Evolutionary conservation across 2,888 invertebrate species (phyloP).

Genomic region (Sarcophaga carnaria): DNA sequence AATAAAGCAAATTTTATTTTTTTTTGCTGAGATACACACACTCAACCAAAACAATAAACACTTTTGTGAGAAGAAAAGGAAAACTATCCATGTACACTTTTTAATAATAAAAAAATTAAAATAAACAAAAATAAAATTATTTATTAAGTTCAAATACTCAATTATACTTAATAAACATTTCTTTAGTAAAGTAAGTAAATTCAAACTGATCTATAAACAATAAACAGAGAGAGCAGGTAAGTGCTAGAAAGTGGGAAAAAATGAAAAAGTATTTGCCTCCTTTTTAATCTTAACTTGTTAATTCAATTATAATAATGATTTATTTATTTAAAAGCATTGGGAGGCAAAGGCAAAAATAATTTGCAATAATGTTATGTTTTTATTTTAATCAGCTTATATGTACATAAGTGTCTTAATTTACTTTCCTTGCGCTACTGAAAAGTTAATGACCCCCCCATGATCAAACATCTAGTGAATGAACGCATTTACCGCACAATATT

Average conservation of each 20-base stretch:
- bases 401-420: conserved; percentile 10
- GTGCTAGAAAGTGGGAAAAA: too few species aligned
- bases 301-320: conserved; percentile 59
- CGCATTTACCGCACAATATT: not conserved
- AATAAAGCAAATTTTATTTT: too few species aligned
- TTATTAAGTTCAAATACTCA: too few species aligned
- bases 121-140: conserved; percentile 15
- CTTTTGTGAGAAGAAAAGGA: not conserved
- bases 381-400: not conserved
- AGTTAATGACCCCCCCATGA: conserved; percentile 49
- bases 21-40: not conserved
- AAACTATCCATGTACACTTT: not conserved
- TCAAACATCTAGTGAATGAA: conserved; percentile 10
- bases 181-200: too few species aligned
- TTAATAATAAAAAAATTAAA: not conserved
- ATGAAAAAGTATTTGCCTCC: too few species aligned
- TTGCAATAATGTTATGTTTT: too few species aligned
- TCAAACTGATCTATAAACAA: too few species aligned
- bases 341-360: too few species aligned
- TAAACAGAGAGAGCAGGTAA: too few species aligned
- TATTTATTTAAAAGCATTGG: not conserved
- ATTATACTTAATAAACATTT: not conserved
- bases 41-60: conserved; percentile 8
- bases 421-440: conserved; percentile 1
- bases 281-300: conserved; percentile 24